A percentile compares a stretch with the other conserved stretches of the same genome.
These are phyloP conservation scores for Dreissena rostriformis DNA, from an alignment of 1,140 invertebrate genomes.

Conservation along the genomic window DNA sequence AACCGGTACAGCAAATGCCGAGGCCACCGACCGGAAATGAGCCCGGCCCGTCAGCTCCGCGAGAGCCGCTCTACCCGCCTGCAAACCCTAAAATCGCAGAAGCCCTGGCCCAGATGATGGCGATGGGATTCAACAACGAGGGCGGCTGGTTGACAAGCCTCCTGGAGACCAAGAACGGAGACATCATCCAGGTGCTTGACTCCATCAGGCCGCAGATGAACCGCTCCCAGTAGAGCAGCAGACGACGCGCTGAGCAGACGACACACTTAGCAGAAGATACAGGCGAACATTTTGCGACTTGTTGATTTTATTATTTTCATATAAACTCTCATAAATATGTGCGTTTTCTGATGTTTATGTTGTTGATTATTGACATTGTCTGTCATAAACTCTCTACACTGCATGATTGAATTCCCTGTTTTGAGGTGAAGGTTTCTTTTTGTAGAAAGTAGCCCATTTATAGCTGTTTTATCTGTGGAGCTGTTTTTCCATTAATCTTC, in stretches of 20 bases:
- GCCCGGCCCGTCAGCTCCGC: neutral
- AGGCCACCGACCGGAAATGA: neutral
- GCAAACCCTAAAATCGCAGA: constrained; percentile 70
- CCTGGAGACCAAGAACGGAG: constrained; percentile 85
- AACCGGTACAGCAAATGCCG: neutral
- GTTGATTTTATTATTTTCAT: too few relatives aligned
- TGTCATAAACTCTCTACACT: too few relatives aligned
- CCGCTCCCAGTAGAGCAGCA: constrained; percentile 14
- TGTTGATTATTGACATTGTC: too few relatives aligned
- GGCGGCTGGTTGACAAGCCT: constrained; percentile 84
- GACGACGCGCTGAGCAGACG: neutral
- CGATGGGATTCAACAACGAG: constrained; percentile 92
- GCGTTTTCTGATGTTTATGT: too few relatives aligned
- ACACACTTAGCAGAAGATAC: neutral
- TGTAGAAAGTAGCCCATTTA: too few relatives aligned
- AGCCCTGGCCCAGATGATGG: constrained; percentile 86
- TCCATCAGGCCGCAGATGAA: constrained; percentile 80
- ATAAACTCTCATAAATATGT: too few relatives aligned
- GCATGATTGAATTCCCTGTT: too few relatives aligned
- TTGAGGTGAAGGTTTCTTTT: too few relatives aligned
- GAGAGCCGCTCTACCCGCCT: constrained; percentile 37
- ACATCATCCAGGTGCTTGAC: constrained; percentile 88
- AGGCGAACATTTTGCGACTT: too few relatives aligned
- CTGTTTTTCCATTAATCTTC: too few relatives aligned
- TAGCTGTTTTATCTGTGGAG: too few relatives aligned